phyloP scores from a whole-genome alignment of 1,140 invertebrate species.

The Euura lappo region DNA sequence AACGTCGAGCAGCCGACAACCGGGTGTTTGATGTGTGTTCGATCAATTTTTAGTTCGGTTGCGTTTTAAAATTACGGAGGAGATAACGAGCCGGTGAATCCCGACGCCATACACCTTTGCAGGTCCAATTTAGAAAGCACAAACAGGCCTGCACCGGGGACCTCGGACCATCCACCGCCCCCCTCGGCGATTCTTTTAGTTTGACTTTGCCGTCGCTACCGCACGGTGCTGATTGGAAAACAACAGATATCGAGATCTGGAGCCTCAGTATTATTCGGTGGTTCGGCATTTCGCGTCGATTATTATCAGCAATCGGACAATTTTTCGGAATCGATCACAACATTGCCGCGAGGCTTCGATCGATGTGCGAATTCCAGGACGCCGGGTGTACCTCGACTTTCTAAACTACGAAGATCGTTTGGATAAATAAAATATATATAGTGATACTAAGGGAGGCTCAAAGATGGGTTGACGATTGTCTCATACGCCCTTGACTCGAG shows the following conservation, averaged over 20 bases:
- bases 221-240: not conserved
- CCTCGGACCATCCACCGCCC: not conserved
- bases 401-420: not conserved
- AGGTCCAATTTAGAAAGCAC: not conserved
- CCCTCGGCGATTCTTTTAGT: not conserved
- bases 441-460: not conserved
- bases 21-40: not conserved
- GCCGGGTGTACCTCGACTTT: not conserved
- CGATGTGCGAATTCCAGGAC: conserved; percentile 12
- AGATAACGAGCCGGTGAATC: not conserved
- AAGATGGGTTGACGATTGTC: conserved; percentile 10
- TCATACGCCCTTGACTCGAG: conserved; percentile 1
- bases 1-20: not conserved
- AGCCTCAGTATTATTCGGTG: not conserved
- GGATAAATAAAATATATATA: not conserved
- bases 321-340: too few relatives aligned
- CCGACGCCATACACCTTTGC: not conserved
- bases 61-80: too few relatives aligned
- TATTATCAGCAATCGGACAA: too few relatives aligned
- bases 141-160: not conserved
- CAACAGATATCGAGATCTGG: too few relatives aligned
- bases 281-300: too few relatives aligned
- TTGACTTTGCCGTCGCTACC: not conserved
- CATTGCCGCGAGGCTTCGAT: not conserved
- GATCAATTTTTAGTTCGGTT: not conserved